Evolutionary conservation across 2,797 vertebrate genomes (phyloP).

Genomic region (Phoeniculus purpureus): DNA sequence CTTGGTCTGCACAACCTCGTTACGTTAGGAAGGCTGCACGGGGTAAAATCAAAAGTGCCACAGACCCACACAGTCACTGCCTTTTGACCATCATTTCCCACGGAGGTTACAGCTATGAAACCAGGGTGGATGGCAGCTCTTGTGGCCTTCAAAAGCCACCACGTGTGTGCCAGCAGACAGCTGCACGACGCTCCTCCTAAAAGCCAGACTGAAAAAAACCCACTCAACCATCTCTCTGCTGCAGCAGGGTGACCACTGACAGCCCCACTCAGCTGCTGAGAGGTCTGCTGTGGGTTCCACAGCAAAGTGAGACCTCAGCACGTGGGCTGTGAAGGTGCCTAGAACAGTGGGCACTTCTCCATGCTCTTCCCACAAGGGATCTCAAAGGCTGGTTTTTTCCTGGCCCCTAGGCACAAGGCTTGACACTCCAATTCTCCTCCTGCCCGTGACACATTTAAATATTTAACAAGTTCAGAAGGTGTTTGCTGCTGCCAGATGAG

Average conservation of each 20-base stretch:
- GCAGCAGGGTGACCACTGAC: fast-evolving
- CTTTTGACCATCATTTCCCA: fast-evolving
- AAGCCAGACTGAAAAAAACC: neutral
- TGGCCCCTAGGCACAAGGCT: neutral
- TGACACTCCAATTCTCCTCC: neutral
- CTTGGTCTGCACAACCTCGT: neutral
- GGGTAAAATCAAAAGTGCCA: fast-evolving
- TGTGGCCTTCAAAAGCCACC: neutral
- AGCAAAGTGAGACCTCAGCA: neutral
- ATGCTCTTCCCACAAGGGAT: fast-evolving
- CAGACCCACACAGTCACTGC: fast-evolving
- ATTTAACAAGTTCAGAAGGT: neutral
- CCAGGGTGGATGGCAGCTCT: neutral
- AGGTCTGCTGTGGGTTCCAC: neutral
- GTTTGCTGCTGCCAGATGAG: neutral
- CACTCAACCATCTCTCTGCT: neutral
- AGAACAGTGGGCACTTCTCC: neutral
- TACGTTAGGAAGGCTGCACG: fast-evolving
- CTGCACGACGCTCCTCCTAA: neutral
- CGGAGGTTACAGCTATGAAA: neutral
- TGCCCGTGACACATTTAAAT: neutral
- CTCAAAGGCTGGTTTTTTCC: neutral
- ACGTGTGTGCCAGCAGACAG: neutral
- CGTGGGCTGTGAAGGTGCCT: neutral
- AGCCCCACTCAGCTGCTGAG: neutral